A percentile compares a stretch with the other conserved stretches of the same genome.
These are phyloP conservation scores for Drosophila ustulata DNA, from an alignment of 2,888 invertebrate species.

Conservation along the genomic window DNA sequence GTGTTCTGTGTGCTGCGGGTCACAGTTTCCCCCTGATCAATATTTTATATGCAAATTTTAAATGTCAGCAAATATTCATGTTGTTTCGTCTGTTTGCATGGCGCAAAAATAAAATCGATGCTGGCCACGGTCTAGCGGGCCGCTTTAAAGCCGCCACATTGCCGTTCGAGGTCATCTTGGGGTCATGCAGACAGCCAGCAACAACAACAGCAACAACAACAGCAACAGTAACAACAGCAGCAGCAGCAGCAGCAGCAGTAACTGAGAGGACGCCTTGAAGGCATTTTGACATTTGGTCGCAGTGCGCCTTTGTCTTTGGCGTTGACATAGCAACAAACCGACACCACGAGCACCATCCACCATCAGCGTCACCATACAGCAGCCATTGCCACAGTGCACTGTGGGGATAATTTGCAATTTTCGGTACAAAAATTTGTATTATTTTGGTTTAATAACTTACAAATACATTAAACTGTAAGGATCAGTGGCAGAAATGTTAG, in stretches of 20 bases:
- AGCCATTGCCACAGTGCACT: constrained; percentile 9
- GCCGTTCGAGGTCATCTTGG: constrained; percentile 66
- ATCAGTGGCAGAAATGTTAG: too few relatives aligned
- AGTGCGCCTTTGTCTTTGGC: constrained; percentile 76
- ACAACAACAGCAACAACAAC: constrained; percentile 16
- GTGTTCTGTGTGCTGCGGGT: neutral
- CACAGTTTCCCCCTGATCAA: constrained; percentile 61
- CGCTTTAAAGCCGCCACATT: constrained; percentile 46
- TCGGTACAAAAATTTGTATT: too few relatives aligned
- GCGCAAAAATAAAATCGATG: constrained; percentile 61
- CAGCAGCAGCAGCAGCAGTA: constrained; percentile 10
- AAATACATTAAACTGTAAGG: too few relatives aligned
- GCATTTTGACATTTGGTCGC: constrained; percentile 74
- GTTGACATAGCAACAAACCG: constrained; percentile 61
- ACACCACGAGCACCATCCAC: constrained; percentile 24
- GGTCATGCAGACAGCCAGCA: constrained; percentile 52
- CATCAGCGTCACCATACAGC: constrained; percentile 24
- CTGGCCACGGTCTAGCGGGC: constrained; percentile 40
- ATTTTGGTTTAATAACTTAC: too few relatives aligned
- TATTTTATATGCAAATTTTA: constrained; percentile 72
- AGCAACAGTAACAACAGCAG: constrained; percentile 2
- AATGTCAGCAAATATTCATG: constrained; percentile 45
- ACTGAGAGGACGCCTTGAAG: constrained; percentile 49
- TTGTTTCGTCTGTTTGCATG: constrained; percentile 23
- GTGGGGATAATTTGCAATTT: too few relatives aligned